phyloP scores from a whole-genome alignment of 2,888 invertebrate species.

The Buathra laborator region DNA sequence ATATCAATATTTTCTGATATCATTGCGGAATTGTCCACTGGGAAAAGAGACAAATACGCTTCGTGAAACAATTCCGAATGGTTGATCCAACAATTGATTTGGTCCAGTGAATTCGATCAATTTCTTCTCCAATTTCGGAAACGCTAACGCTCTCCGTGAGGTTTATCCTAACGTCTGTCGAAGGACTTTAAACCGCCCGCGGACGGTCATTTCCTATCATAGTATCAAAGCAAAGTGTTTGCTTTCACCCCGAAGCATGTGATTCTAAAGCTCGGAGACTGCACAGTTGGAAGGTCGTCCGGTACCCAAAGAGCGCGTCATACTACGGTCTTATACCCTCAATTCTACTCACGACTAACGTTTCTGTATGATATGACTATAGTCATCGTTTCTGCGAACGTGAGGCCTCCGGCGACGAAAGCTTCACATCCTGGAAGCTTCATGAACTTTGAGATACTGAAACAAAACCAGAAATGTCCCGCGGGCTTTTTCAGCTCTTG shows the following conservation, averaged over 20 bases:
- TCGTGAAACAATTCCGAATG: no score
- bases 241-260: not conserved
- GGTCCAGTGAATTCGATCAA: not conserved
- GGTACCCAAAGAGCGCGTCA: constrained; percentile 1
- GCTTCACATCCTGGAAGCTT: not conserved
- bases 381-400: not conserved
- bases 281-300: not conserved
- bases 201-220: constrained; percentile 1
- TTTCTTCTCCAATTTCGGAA: not conserved
- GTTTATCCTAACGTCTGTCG: not conserved
- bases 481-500: constrained; percentile 9
- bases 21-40: no score
- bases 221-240: constrained; percentile 18
- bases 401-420: constrained; percentile 7
- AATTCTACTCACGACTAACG: not conserved
- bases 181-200: not conserved
- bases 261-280: not conserved
- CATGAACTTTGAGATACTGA: not conserved
- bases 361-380: not conserved
- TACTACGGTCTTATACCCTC: not conserved
- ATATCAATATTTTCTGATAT: not conserved
- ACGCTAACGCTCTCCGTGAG: not conserved
- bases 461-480: not conserved
- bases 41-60: no score
- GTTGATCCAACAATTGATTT: no score